A percentile compares a stretch with the other conserved stretches of the same genome.
These are phyloP conservation scores for Neodiprion pinetum DNA, from an alignment of 1,140 invertebrate species.

Conservation along the genomic window DNA sequence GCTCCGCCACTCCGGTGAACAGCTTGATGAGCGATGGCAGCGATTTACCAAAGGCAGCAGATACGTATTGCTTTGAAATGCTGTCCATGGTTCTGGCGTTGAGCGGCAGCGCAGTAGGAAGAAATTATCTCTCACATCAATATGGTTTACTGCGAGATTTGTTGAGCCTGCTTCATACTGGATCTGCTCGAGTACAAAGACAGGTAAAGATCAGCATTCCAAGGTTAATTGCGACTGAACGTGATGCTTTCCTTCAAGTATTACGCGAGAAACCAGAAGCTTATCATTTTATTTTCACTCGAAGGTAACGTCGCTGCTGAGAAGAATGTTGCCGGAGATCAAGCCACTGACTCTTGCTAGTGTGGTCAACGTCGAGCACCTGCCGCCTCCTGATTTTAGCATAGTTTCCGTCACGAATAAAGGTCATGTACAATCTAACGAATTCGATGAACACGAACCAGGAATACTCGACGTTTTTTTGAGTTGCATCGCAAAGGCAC, in stretches of 20 bases:
- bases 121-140: conserved; percentile 90
- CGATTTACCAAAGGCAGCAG: conserved; percentile 67
- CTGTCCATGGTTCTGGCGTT: conserved; percentile 92
- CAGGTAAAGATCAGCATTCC: conserved; percentile 67
- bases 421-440: conserved; percentile 57
- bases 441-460: conserved; percentile 70
- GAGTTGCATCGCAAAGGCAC: conserved; percentile 84
- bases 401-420: conserved; percentile 66
- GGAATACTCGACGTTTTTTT: conserved; percentile 86
- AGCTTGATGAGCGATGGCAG: conserved; percentile 56
- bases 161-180: conserved; percentile 88
- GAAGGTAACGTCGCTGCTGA: conserved; percentile 78
- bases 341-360: conserved; percentile 71
- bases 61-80: conserved; percentile 98
- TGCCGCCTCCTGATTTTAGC: conserved; percentile 82
- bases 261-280: too few relatives aligned
- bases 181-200: conserved; percentile 91
- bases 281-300: conserved; percentile 10
- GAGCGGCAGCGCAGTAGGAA: conserved; percentile 91
- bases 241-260: neutral
- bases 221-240: neutral
- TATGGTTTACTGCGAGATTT: conserved; percentile 84
- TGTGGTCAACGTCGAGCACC: conserved; percentile 70
- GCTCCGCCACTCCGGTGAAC: conserved; percentile 53
- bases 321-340: conserved; percentile 86